Conservation (phyloP, 1,140 invertebrate species). For the Cataglyphis hispanica region DNA sequence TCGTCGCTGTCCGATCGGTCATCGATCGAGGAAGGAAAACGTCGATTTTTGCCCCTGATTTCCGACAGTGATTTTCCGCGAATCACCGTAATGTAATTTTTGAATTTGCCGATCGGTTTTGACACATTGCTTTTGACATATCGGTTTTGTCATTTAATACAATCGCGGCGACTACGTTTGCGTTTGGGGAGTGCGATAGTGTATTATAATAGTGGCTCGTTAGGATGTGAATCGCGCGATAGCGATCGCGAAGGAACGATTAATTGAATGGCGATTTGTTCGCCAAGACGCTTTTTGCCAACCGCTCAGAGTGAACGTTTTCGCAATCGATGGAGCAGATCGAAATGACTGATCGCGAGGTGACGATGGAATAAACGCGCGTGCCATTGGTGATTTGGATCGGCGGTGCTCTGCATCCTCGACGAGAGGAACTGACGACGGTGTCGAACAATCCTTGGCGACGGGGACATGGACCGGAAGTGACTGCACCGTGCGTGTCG, state of each 20-base stretch:
- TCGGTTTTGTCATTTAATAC: conserved; percentile 7
- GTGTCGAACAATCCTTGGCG: neutral
- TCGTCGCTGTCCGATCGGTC: conserved; percentile 4
- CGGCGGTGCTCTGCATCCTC: neutral
- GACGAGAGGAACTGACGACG: conserved; percentile 1
- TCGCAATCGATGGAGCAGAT: conserved; percentile 28
- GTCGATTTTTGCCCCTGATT: neutral
- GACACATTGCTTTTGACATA: too few relatives aligned
- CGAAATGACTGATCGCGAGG: conserved; percentile 44
- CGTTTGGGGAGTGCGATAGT: neutral
- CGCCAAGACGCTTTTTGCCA: too few relatives aligned
- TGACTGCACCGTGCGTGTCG: conserved; percentile 65
- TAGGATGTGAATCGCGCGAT: conserved; percentile 35
- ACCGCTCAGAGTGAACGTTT: neutral
- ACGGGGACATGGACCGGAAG: conserved; percentile 27
- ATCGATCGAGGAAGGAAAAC: neutral
- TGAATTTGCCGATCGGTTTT: neutral
- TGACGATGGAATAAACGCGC: conserved; percentile 38
- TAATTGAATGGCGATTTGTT: conserved; percentile 14
- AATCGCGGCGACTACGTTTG: neutral
- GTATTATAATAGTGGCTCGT: neutral
- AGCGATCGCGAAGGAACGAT: conserved; percentile 3
- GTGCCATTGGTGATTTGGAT: neutral
- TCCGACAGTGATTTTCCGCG: neutral
- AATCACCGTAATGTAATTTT: neutral